A percentile compares a stretch with the other conserved stretches of the same genome.
Evolutionary conservation across 2,888 invertebrate genomes (phyloP).

Genomic region (Leucophenga maculata): DNA sequence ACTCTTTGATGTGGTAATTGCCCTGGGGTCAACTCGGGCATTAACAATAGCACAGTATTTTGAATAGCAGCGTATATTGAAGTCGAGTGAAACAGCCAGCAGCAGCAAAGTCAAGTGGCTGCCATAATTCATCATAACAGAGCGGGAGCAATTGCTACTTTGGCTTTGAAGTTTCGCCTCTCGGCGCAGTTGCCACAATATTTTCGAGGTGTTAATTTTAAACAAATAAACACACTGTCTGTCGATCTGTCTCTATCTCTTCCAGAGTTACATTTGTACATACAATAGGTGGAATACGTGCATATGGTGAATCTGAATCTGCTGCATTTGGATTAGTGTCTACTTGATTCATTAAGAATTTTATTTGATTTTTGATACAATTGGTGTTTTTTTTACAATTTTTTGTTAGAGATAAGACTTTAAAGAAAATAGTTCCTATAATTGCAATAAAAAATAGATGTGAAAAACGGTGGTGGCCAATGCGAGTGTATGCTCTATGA

Average conservation of each 20-base stretch:
- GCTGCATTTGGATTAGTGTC: too few species aligned
- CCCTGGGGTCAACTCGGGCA: constrained; percentile 13
- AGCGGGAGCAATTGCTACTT: neutral
- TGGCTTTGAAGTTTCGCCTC: constrained; percentile 8
- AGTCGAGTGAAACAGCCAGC: neutral
- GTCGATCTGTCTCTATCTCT: neutral
- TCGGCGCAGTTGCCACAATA: constrained; percentile 12
- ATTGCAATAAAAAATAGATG: constrained; percentile 15
- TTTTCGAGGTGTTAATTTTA: constrained; percentile 25
- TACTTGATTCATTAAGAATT: too few species aligned
- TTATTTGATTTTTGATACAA: too few species aligned
- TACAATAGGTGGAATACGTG: too few species aligned
- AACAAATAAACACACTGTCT: constrained; percentile 19
- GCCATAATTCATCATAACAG: constrained; percentile 26
- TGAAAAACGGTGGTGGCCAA: neutral
- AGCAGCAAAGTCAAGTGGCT: constrained; percentile 18
- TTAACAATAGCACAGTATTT: neutral
- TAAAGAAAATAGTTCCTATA: neutral
- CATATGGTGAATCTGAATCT: too few species aligned
- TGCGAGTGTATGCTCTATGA: neutral
- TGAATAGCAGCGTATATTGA: neutral
- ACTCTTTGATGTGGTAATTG: constrained; percentile 31
- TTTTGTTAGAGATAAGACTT: too few species aligned
- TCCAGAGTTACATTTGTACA: too few species aligned
- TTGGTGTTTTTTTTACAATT: too few species aligned